Conservation (phyloP, 2,113 vertebrate genomes). For the Gracilinanus agilis region DNA sequence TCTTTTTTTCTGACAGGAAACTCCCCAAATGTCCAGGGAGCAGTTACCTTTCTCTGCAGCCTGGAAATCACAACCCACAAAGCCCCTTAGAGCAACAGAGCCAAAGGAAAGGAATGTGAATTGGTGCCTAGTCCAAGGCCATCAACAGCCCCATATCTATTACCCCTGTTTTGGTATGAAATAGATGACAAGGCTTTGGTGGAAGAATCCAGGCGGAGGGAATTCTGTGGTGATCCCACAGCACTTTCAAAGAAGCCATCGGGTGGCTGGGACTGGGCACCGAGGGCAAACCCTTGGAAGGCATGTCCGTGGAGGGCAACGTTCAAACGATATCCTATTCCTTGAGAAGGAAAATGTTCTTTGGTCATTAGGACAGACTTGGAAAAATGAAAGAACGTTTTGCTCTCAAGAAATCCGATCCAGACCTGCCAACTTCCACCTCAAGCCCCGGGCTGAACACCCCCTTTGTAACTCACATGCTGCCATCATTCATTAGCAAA, state of each 20-base stretch:
- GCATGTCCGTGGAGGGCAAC: background rate
- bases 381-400: slow-evolving; percentile 64
- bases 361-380: slow-evolving; percentile 14
- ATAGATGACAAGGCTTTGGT: background rate
- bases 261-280: background rate
- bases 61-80: background rate
- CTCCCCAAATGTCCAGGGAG: background rate
- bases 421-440: slow-evolving; percentile 22
- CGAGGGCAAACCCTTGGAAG: background rate
- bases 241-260: background rate
- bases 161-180: background rate
- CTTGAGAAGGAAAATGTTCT: slow-evolving; percentile 49
- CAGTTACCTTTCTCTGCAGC: slow-evolving; percentile 2
- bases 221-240: background rate
- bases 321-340: background rate
- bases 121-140: background rate
- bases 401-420: slow-evolving; percentile 72
- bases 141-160: background rate
- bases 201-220: background rate
- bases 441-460: slow-evolving; percentile 49
- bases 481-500: slow-evolving; percentile 70
- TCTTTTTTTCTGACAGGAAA: background rate
- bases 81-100: background rate
- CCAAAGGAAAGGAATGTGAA: slow-evolving; percentile 4
- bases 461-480: slow-evolving; percentile 64